phyloP scores from a whole-genome alignment of 2,113 vertebrate genomes.

The Echinops telfairi region DNA sequence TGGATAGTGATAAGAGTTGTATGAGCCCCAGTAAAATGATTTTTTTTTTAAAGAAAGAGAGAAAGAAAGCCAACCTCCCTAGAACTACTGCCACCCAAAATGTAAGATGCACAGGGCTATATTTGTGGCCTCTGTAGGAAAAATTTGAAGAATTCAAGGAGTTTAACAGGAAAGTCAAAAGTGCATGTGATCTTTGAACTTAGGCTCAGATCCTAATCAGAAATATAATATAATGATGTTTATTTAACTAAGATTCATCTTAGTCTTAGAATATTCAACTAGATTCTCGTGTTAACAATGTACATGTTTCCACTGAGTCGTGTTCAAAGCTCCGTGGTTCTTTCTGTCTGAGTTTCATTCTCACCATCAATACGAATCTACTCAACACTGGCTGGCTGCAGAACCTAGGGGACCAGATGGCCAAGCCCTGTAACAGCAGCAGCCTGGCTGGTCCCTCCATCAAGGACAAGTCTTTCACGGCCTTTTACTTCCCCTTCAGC shows the following conservation, averaged over 20 bases:
- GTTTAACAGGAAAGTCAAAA: conserved; percentile 19
- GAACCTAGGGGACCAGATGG: too few relatives aligned
- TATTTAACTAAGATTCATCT: neutral
- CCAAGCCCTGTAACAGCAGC: too few relatives aligned
- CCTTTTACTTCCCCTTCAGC: conserved; percentile 99
- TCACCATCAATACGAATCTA: too few relatives aligned
- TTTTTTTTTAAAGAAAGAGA: too few relatives aligned
- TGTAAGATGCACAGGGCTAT: neutral
- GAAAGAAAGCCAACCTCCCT: neutral
- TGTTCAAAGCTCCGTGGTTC: neutral
- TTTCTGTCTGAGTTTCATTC: too few relatives aligned
- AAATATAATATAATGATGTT: neutral
- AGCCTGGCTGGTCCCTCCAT: conserved; percentile 92
- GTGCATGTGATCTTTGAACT: neutral
- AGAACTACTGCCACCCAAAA: neutral
- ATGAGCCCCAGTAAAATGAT: too few relatives aligned
- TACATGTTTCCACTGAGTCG: conserved; percentile 32
- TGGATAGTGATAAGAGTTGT: too few relatives aligned
- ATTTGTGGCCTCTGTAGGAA: neutral
- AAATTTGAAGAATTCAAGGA: conserved; percentile 28
- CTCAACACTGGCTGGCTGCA: too few relatives aligned
- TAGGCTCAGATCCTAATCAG: neutral
- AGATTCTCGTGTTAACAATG: conserved; percentile 17
- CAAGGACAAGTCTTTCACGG: conserved; percentile 98
- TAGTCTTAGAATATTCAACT: neutral